A percentile compares a stretch with the other conserved stretches of the same genome.
Evolutionary conservation across 2,797 vertebrate species (phyloP).

Genomic region (Protonibea diacanthus): DNA sequence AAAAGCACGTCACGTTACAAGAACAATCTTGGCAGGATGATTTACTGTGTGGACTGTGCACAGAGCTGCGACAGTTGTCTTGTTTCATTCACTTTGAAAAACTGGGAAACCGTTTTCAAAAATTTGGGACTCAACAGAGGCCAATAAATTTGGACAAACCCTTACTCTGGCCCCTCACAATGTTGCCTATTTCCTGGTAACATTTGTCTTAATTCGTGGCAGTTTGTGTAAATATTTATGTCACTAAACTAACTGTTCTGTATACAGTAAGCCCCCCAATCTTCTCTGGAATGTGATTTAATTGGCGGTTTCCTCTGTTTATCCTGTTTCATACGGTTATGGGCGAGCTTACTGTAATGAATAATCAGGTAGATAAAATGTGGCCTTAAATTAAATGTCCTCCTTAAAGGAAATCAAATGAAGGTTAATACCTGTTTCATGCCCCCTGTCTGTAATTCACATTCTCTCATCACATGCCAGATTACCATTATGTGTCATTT

Average conservation of each 20-base stretch:
- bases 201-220: conserved; percentile 86
- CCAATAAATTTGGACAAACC: conserved; percentile 77
- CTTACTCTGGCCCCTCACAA: conserved; percentile 74
- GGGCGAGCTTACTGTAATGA: conserved; percentile 83
- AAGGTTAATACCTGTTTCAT: conserved; percentile 82
- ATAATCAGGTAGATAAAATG: conserved; percentile 87
- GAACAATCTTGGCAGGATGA: conserved; percentile 38
- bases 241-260: conserved; percentile 84
- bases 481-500: conserved; percentile 88
- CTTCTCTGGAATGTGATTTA: conserved; percentile 85
- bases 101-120: conserved; percentile 51
- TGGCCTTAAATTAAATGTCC: conserved; percentile 84
- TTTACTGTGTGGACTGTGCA: conserved; percentile 38
- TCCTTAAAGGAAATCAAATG: conserved; percentile 84
- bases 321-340: conserved; percentile 82
- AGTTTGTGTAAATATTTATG: conserved; percentile 87
- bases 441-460: conserved; percentile 83
- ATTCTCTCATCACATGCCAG: conserved; percentile 86
- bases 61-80: conserved; percentile 58
- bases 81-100: conserved; percentile 61
- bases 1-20: conserved; percentile 52
- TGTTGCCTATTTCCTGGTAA: conserved; percentile 83
- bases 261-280: conserved; percentile 83
- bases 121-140: conserved; percentile 64
- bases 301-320: conserved; percentile 90